Evolutionary conservation across 2,888 invertebrate species (phyloP), one percentile per base, ranked within the genome.

Genomic region (Drosophila subquinaria): DNA sequence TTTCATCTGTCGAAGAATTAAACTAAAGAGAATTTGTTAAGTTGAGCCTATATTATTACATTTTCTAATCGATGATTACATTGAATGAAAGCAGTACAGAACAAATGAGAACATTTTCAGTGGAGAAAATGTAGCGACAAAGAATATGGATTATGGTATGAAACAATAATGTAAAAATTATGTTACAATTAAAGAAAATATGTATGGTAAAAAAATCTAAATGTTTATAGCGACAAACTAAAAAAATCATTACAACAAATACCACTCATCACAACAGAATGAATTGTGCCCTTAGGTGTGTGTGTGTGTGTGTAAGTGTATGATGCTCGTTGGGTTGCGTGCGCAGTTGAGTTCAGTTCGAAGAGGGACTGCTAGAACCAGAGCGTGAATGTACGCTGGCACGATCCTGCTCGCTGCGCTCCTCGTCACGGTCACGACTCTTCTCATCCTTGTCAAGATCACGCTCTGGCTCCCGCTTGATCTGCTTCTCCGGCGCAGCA

Each of bases 331-430:
- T 69, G 55, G 61, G 52, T 64, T 56, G 38, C 38, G 27, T 45
- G 60, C 50, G 13, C 3, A 23, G 23, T 0, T 23, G 5, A 23
- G 8, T 45, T 88, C 94, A 94, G 89, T 94, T 95, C 66, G 94
- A 94, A 88, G 94, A 95, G 23, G 97, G 97, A 93, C 97, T 97
- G 92, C 97, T 97, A 0, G 97, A 97, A 23, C 96, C 96, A 80
- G 97, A 97, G 76, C 96, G 96, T 82, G 97, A 97, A 69, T 96
- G 96, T 82, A 95, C 95, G 72, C 95, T 95, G 81, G 73, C 72
- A 33, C 87, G 82, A 52, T 95, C 95, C 75, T 95, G 95, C 20
- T 89, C 89, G 63, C 90, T 90, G 59, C 85, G 78, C 11, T 90
- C 90, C 11, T 89, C 90, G 3, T 89, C 88, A 3, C 86, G 82